Evolutionary conservation across 2,797 vertebrate genomes (phyloP), one percentile per base, ranked within the genome.

Genomic region (Cyprinodon diabolis): DNA sequence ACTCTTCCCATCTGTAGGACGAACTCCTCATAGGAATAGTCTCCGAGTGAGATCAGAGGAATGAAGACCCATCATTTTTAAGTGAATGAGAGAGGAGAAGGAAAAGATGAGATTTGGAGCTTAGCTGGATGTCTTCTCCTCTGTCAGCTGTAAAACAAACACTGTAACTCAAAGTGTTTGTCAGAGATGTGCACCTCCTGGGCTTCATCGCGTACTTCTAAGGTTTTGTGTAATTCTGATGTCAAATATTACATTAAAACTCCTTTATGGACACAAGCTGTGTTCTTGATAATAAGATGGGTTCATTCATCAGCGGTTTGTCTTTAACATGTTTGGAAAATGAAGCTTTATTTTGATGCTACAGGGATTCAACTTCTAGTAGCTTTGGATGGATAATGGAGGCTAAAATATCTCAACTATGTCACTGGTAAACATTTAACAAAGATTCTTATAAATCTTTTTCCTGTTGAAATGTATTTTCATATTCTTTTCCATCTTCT

Each of bases 1-100:
- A 47, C 71, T 81, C 76, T 74, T 78, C 79, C 72, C 40, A 45
- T 71, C 76, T 62, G 78, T 47, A 30, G 67, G 76, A 90, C 65
- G 63, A 71, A 81, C 77, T 74, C 79, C 85, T 84, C 77, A 2
- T 60, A 78, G 85, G 78, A 85, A 91, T 89, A 76, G 54, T 90
- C 91, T 84, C 76, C 79, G 69, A 71, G 68, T 89, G 83, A 91
- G 83, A 90, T 90, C 81, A 88, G 72, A 85, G 66, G 66, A 79
- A 58, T 55, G 5, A 71, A 75, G 75, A 45, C 58, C 58, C 19
- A 48, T 70, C 79, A 82, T 71, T 66, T 72, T 83, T 77, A 74
- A 80, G 67, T 80, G 76, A 4, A 73, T 63, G 60, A 62, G 66
- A 75, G 74, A 76, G 77, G 47, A 75, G 78, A 69, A 48, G 54